Conservation (phyloP, 2,113 vertebrate genomes). For the Anthoscopus minutus region DNA sequence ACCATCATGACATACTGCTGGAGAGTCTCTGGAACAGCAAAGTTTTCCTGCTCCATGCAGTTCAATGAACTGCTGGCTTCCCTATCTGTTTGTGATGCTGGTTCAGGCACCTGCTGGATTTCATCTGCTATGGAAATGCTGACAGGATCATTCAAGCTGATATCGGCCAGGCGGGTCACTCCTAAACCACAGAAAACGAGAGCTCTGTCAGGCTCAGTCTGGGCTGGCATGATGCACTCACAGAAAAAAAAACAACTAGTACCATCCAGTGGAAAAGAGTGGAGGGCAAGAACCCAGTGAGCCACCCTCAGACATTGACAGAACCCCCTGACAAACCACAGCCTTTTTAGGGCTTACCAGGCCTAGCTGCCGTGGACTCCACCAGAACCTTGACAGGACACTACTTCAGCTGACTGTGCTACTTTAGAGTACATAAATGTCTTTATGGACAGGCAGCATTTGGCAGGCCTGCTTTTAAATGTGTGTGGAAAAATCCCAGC, state of each 20-base stretch:
- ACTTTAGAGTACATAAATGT: not conserved
- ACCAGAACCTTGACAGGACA: not conserved
- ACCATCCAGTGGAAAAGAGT: not conserved
- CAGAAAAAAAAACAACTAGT: rapidly evolving
- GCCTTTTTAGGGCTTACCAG: not conserved
- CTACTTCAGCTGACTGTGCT: not conserved
- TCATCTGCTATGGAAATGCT: slow-evolving; percentile 76
- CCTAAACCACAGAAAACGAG: slow-evolving; percentile 59
- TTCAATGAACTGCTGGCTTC: not conserved
- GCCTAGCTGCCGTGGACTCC: not conserved
- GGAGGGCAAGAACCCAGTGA: not conserved
- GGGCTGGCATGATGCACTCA: not conserved
- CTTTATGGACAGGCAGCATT: not conserved
- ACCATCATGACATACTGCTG: slow-evolving; percentile 84
- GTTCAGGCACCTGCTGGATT: not conserved
- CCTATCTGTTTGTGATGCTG: rapidly evolving
- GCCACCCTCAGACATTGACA: not conserved
- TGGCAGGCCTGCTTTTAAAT: not conserved
- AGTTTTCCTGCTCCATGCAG: slow-evolving; percentile 63
- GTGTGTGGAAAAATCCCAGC: not conserved
- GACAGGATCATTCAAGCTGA: slow-evolving; percentile 84
- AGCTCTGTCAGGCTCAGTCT: not conserved
- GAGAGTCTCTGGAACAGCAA: slow-evolving; percentile 82
- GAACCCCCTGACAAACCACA: not conserved
- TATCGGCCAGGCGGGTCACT: slow-evolving; percentile 77